phyloP scores from a whole-genome alignment of 2,888 invertebrate species.

The Pseudanteris insignis region DNA sequence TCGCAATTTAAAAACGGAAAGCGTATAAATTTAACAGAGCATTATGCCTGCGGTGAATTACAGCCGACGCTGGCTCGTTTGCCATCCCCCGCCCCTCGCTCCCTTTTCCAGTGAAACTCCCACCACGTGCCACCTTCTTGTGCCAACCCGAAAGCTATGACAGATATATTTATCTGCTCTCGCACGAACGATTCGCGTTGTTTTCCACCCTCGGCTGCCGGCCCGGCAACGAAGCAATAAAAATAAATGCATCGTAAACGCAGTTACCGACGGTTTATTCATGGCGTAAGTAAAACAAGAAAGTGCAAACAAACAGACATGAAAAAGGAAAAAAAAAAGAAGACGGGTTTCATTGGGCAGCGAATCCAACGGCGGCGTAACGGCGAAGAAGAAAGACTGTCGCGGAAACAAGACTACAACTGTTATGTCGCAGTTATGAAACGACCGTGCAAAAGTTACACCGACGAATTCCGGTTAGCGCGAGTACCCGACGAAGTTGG shows the following conservation, averaged over 20 bases:
- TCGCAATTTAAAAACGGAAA: conserved; percentile 39
- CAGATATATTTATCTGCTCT: conserved; percentile 28
- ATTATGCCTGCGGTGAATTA: conserved; percentile 37
- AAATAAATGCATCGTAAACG: conserved; percentile 26
- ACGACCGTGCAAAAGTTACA: conserved; percentile 21
- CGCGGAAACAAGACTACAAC: conserved; percentile 22
- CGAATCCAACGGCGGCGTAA: conserved; percentile 14
- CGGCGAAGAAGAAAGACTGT: conserved; percentile 10
- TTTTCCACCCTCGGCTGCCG: conserved; percentile 22
- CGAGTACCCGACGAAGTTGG: conserved; percentile 2
- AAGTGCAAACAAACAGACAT: not conserved
- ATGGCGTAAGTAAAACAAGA: conserved; percentile 9
- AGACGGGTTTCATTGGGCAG: not conserved
- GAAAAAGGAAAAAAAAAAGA: not conserved
- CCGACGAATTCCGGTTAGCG: conserved; percentile 13
- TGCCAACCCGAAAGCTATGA: too few relatives aligned
- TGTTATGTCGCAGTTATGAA: conserved; percentile 25
- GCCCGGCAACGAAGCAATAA: conserved; percentile 22
- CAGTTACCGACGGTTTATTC: conserved; percentile 29
- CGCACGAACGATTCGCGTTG: conserved; percentile 29
- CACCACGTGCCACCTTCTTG: too few relatives aligned
- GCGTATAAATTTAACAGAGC: conserved; percentile 35
- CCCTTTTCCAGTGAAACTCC: too few relatives aligned
- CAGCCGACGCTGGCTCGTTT: conserved; percentile 8
- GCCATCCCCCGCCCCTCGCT: not conserved